Evolutionary conservation across 2,888 invertebrate species (phyloP).

Genomic region (Temnothorax rugatulus): DNA sequence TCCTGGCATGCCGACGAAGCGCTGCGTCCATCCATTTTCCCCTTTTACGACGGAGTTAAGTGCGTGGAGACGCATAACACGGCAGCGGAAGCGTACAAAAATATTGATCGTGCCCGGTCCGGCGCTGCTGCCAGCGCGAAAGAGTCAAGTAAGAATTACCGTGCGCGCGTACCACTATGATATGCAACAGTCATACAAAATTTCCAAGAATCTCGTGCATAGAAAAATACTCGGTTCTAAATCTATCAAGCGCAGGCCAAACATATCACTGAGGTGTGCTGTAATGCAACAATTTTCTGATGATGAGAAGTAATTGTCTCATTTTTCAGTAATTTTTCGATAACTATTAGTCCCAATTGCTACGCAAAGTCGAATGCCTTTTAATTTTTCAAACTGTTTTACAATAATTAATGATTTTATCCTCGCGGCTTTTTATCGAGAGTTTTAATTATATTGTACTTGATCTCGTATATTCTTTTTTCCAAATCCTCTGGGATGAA

Average conservation of each 20-base stretch:
- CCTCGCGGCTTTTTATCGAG: neutral
- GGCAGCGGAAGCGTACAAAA: constrained; percentile 41
- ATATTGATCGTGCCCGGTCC: constrained; percentile 57
- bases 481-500: neutral
- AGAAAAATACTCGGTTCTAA: neutral
- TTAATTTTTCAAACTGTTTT: neutral
- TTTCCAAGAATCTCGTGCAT: neutral
- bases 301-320: neutral
- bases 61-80: constrained; percentile 49
- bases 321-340: neutral
- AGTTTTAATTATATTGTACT: constrained; percentile 23
- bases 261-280: neutral
- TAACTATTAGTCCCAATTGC: neutral
- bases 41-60: constrained; percentile 36
- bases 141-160: constrained; percentile 39
- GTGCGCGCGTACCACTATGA: constrained; percentile 9
- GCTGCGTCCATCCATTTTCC: constrained; percentile 32
- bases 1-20: constrained; percentile 23
- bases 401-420: neutral
- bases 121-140: constrained; percentile 28
- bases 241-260: neutral
- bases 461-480: constrained; percentile 7
- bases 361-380: neutral
- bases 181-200: constrained; percentile 26
- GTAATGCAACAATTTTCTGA: neutral